Evolutionary conservation across 2,888 invertebrate genomes (phyloP).

Genomic region (Camponotus fellah): DNA sequence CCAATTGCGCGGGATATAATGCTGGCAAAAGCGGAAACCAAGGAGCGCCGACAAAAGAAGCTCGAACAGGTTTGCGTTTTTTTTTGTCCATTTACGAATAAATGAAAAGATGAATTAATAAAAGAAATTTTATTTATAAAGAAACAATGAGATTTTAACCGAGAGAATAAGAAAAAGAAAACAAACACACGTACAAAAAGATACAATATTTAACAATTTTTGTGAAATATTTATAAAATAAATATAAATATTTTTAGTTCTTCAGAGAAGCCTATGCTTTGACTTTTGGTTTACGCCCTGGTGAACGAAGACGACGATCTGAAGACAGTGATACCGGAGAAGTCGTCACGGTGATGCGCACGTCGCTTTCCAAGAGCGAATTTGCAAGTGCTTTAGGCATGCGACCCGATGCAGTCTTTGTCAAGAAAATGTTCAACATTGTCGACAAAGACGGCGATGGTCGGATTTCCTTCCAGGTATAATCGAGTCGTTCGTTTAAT

Average conservation of each 20-base stretch:
- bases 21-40: constrained; percentile 96
- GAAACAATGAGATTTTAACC: not conserved
- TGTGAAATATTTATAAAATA: not conserved
- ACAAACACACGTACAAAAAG: not conserved
- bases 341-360: constrained; percentile 97
- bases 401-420: constrained; percentile 97
- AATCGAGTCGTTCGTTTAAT: not conserved
- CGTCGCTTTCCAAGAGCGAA: constrained; percentile 95
- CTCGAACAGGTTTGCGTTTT: constrained; percentile 89
- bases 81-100: not conserved
- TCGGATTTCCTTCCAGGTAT: constrained; percentile 95
- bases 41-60: constrained; percentile 96
- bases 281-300: constrained; percentile 95
- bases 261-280: constrained; percentile 98
- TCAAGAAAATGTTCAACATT: constrained; percentile 98
- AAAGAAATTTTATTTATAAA: not conserved
- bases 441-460: constrained; percentile 98
- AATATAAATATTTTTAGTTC: constrained; percentile 89
- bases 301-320: constrained; percentile 90
- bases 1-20: constrained; percentile 94
- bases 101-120: not conserved
- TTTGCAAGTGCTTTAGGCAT: constrained; percentile 98
- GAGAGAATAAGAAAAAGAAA: not conserved
- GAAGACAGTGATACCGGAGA: constrained; percentile 93
- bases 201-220: not conserved